These are phyloP conservation scores for Sipha maydis DNA, from an alignment of 2,888 invertebrate species.

Conservation along the genomic window DNA sequence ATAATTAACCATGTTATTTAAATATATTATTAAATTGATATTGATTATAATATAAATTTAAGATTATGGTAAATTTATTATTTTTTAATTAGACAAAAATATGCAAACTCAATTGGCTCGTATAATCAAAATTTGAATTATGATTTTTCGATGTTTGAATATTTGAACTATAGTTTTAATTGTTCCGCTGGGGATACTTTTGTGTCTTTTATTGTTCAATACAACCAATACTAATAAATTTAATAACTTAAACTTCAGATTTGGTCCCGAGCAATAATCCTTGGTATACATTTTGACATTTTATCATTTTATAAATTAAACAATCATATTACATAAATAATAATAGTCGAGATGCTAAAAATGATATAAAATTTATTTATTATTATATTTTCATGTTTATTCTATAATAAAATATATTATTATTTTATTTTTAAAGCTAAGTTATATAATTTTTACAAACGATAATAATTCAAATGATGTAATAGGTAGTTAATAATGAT, in stretches of 20 bases:
- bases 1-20: no score
- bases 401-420: no score
- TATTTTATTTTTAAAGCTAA: no score
- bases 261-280: not conserved
- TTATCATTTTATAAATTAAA: not conserved
- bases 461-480: no score
- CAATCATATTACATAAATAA: not conserved
- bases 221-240: not conserved
- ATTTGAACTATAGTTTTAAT: conserved; percentile 1
- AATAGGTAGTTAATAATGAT: no score
- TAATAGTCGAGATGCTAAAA: not conserved
- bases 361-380: not conserved
- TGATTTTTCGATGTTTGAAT: not conserved
- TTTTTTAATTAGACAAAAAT: no score
- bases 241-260: not conserved
- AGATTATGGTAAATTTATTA: no score
- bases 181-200: conserved; percentile 4
- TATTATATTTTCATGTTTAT: no score
- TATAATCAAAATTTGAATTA: not conserved
- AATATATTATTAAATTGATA: not conserved
- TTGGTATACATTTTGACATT: not conserved
- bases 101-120: not conserved
- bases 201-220: conserved; percentile 6
- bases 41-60: not conserved
- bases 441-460: no score